Percentiles rank a stretch among this genome's conserved stretches.
Conservation (phyloP, 2,113 vertebrate species). For the Megaceryle maxima region DNA sequence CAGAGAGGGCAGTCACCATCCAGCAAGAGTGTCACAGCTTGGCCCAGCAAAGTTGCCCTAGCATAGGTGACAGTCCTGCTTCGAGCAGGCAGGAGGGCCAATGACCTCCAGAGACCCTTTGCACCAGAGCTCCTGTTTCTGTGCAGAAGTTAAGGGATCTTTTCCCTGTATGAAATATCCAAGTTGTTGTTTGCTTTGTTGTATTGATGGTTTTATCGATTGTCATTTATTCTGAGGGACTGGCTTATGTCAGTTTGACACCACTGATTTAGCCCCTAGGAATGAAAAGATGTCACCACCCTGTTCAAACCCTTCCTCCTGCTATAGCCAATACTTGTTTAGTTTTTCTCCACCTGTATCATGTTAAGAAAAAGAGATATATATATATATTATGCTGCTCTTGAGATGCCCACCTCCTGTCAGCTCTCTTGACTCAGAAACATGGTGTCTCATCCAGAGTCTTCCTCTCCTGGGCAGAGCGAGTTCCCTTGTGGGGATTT, state of each 20-base stretch:
- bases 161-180: not conserved
- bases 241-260: not conserved
- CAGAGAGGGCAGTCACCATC: not conserved
- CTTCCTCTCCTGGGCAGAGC: not conserved
- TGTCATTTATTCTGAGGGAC: not conserved
- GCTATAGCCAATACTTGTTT: not conserved
- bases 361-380: not conserved
- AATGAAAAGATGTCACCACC: not conserved
- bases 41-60: not conserved
- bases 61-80: not conserved
- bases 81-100: not conserved
- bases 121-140: not conserved
- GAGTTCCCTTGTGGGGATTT: accelerated
- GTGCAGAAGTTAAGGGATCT: not conserved
- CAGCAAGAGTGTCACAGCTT: not conserved
- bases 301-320: not conserved
- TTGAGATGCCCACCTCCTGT: not conserved
- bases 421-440: not conserved
- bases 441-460: not conserved
- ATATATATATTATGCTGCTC: not conserved
- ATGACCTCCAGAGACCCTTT: not conserved
- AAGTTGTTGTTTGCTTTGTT: not conserved
- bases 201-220: not conserved
- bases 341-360: not conserved
- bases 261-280: not conserved